Percentiles rank a stretch among this genome's conserved stretches.
These are phyloP conservation scores for Poeciliopsis paucimaculata DNA, from an alignment of 2,797 vertebrate species.

Conservation along the genomic window DNA sequence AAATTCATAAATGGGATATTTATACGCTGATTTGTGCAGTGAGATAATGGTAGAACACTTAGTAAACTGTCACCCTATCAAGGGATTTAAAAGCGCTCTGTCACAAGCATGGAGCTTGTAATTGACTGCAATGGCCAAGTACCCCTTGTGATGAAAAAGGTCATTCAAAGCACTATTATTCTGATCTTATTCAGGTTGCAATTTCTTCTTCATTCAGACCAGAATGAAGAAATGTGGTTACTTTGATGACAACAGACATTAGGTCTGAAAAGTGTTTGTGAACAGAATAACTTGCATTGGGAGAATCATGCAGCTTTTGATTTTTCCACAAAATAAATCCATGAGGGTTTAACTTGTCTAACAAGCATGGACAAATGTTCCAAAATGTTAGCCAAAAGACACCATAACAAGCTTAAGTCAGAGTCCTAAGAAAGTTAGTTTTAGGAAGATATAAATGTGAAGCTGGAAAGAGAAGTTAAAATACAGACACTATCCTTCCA, in stretches of 20 bases:
- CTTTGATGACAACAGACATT: neutral
- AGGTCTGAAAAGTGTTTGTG: neutral
- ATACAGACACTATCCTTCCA: neutral
- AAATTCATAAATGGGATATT: neutral
- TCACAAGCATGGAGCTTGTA: neutral
- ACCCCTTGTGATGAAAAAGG: neutral
- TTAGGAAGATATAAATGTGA: neutral
- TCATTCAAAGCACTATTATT: neutral
- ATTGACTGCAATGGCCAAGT: neutral
- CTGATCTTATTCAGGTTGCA: neutral
- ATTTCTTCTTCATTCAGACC: neutral
- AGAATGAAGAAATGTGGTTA: neutral
- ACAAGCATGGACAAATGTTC: neutral
- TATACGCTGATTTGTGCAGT: neutral
- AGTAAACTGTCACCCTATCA: neutral
- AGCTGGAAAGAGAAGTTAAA: neutral
- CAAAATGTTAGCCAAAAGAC: neutral
- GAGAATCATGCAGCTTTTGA: neutral
- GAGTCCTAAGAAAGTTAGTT: neutral
- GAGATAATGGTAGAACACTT: neutral
- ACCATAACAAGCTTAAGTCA: neutral
- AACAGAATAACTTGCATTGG: neutral
- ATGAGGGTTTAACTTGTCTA: neutral
- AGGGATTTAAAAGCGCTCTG: neutral
- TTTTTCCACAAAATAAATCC: neutral